These are phyloP conservation scores for Unio delphinus DNA, from an alignment of 2,888 invertebrate species.

Conservation along the genomic window DNA sequence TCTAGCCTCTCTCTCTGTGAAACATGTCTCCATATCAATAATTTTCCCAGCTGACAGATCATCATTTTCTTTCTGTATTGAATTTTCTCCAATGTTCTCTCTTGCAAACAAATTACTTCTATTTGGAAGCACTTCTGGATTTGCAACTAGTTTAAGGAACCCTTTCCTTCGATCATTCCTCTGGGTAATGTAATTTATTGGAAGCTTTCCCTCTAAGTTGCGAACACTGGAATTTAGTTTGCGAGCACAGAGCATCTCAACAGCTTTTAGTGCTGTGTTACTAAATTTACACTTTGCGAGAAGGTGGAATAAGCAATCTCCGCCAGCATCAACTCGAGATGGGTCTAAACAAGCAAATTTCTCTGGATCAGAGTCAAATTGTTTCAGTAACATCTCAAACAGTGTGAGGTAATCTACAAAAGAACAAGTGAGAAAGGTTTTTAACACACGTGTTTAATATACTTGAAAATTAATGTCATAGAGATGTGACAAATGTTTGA, in stretches of 20 bases:
- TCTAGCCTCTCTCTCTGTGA: constrained; percentile 20
- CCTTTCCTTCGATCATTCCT: constrained; percentile 46
- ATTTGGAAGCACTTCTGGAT: not conserved
- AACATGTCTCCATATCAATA: constrained; percentile 13
- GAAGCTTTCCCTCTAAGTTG: constrained; percentile 48
- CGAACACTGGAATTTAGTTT: constrained; percentile 35
- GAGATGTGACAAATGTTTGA: too few relatives aligned
- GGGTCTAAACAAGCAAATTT: constrained; percentile 40
- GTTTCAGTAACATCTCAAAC: constrained; percentile 43
- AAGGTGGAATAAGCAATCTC: constrained; percentile 41
- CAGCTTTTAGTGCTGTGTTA: constrained; percentile 21
- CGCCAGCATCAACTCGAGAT: constrained; percentile 26
- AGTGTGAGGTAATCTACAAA: constrained; percentile 23
- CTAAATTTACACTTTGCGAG: constrained; percentile 39
- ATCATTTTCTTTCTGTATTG: constrained; percentile 3
- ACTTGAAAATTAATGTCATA: too few relatives aligned
- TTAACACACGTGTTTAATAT: too few relatives aligned
- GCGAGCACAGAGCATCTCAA: constrained; percentile 42
- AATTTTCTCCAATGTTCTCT: not conserved
- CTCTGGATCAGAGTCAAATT: constrained; percentile 33
- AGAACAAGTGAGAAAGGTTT: constrained; percentile 13
- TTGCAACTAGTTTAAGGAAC: constrained; percentile 23
- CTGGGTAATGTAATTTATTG: constrained; percentile 44
- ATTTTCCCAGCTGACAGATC: not conserved
- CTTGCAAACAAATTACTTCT: not conserved